A percentile compares a stretch with the other conserved stretches of the same genome.
phyloP scores from a whole-genome alignment of 1,140 invertebrate species.

The Globodera ellingtonae region DNA sequence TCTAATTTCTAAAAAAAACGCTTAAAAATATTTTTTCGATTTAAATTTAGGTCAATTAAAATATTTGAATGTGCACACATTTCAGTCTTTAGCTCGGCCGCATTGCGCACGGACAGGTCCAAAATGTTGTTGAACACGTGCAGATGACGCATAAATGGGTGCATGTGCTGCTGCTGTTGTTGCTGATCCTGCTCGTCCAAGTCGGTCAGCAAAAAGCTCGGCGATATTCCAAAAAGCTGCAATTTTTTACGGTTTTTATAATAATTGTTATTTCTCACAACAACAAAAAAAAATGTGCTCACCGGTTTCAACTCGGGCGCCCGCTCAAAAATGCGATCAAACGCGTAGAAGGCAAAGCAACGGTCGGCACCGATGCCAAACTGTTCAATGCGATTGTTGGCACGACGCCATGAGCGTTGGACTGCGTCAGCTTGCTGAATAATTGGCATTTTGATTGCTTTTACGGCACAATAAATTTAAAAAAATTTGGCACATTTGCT shows the following conservation, averaged over 20 bases:
- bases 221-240: constrained; percentile 27
- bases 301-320: constrained; percentile 27
- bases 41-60: too few relatives aligned
- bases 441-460: too few relatives aligned
- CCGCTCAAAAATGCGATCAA: constrained; percentile 29
- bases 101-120: constrained; percentile 29
- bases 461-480: too few relatives aligned
- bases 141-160: constrained; percentile 23
- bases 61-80: neutral
- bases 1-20: too few relatives aligned
- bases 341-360: constrained; percentile 21
- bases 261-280: constrained; percentile 3
- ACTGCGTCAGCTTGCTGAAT: constrained; percentile 10
- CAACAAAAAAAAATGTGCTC: neutral
- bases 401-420: constrained; percentile 19
- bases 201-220: constrained; percentile 1
- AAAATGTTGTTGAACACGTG: constrained; percentile 31
- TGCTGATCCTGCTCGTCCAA: constrained; percentile 3
- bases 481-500: too few relatives aligned
- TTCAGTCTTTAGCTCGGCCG: constrained; percentile 27
- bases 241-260: neutral
- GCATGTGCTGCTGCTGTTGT: neutral
- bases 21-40: too few relatives aligned
- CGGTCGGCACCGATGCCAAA: constrained; percentile 17
- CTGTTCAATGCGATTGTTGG: constrained; percentile 17